phyloP scores from a whole-genome alignment of 1,140 invertebrate species.

The Arctopsyche grandis region DNA sequence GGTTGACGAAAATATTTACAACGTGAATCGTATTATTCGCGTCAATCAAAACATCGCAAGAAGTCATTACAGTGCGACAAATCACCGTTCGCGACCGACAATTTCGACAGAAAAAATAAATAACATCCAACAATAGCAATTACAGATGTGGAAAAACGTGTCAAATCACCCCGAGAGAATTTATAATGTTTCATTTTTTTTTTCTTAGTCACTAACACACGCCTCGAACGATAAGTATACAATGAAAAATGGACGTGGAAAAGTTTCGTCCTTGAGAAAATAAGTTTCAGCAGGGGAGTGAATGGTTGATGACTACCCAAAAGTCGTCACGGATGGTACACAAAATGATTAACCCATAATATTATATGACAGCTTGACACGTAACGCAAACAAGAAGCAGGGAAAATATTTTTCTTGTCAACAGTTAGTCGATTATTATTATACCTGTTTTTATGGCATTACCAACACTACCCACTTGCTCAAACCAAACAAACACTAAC shows the following conservation, averaged over 20 bases:
- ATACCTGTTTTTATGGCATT: too few relatives aligned
- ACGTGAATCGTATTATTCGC: neutral
- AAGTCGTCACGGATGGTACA: neutral
- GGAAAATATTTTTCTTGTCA: constrained; percentile 29
- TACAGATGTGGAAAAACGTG: too few relatives aligned
- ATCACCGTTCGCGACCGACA: too few relatives aligned
- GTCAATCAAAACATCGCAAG: constrained; percentile 10
- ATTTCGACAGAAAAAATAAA: neutral
- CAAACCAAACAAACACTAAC: too few relatives aligned
- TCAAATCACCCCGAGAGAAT: too few relatives aligned
- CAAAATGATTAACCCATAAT: constrained; percentile 34
- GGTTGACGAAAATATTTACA: neutral
- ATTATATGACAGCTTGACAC: constrained; percentile 28
- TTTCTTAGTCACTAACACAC: too few relatives aligned
- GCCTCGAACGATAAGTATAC: neutral
- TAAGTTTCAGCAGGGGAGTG: neutral
- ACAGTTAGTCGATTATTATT: neutral
- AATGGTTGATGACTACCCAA: neutral
- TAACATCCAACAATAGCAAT: too few relatives aligned
- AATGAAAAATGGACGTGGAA: neutral
- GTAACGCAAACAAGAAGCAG: constrained; percentile 19
- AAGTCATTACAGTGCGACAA: neutral
- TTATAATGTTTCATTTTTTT: too few relatives aligned
- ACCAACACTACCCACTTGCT: too few relatives aligned
- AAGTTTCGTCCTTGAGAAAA: constrained; percentile 4